Conservation (phyloP, 2,113 vertebrate species). For the Lagenorhynchus albirostris region DNA sequence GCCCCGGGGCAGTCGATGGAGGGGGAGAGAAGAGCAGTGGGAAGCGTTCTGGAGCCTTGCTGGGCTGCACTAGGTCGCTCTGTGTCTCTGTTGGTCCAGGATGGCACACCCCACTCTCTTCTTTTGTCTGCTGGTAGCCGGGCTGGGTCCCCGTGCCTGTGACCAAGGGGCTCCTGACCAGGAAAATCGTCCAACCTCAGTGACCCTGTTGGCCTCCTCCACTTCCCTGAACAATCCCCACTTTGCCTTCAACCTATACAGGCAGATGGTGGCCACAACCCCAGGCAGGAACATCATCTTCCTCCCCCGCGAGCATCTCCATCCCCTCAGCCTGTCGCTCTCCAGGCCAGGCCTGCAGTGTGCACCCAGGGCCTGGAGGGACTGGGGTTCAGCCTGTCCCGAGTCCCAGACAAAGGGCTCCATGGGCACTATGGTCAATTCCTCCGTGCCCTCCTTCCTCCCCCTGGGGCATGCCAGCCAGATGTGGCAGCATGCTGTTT, state of each 20-base stretch:
- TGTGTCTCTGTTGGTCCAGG: neutral
- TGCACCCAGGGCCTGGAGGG: constrained; percentile 74
- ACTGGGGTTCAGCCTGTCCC: constrained; percentile 71
- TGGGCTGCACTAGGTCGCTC: neutral
- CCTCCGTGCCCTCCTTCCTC: constrained; percentile 1
- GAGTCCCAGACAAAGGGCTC: constrained; percentile 47
- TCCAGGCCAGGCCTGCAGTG: constrained; percentile 76
- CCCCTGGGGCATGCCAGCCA: neutral
- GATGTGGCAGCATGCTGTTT: constrained; percentile 71
- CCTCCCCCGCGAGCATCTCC: constrained; percentile 80
- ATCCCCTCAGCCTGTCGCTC: constrained; percentile 77
- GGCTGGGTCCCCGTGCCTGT: no score
- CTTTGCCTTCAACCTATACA: constrained; percentile 80
- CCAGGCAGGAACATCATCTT: constrained; percentile 79
- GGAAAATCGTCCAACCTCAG: neutral
- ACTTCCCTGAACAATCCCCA: constrained; percentile 64
- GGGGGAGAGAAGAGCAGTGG: no score
- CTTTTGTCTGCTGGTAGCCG: no score
- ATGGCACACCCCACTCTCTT: neutral
- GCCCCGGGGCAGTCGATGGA: neutral
- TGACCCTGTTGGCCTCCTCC: rapidly evolving
- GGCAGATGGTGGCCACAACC: constrained; percentile 42
- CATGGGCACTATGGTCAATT: constrained; percentile 60
- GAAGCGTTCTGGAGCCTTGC: neutral
- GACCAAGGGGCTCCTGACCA: neutral